These are phyloP conservation scores for Nothocercus julius DNA, from an alignment of 2,113 vertebrate genomes.

Conservation along the genomic window DNA sequence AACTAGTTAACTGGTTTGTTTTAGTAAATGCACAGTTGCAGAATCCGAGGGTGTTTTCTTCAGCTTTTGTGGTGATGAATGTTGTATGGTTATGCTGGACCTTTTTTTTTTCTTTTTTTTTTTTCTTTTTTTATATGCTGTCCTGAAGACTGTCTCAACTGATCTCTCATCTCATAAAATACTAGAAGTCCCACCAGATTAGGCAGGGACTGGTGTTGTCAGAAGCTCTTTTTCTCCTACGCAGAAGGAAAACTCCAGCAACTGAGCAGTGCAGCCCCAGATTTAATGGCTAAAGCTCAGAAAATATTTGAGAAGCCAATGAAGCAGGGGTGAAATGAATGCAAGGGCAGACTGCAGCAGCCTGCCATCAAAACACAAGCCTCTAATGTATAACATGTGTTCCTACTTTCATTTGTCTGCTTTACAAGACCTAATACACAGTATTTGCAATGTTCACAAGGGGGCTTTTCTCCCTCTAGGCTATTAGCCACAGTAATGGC, in stretches of 20 bases:
- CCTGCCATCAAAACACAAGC: conserved; percentile 35
- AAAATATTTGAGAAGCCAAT: conserved; percentile 8
- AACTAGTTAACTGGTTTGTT: not conserved
- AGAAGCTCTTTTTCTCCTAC: not conserved
- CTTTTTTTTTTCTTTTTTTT: not conserved
- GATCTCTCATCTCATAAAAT: not conserved
- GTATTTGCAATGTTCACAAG: conserved; percentile 19
- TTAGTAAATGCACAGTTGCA: not conserved
- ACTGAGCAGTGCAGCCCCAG: not conserved
- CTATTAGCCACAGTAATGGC: conserved; percentile 25
- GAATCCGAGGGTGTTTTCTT: not conserved
- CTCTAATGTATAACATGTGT: conserved; percentile 47
- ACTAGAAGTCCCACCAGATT: not conserved
- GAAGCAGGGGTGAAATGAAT: conserved; percentile 16
- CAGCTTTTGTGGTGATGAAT: not conserved
- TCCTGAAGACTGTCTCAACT: not conserved
- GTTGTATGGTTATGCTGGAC: not conserved
- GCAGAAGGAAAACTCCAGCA: not conserved
- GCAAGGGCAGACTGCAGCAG: conserved; percentile 5
- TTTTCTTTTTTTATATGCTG: not conserved
- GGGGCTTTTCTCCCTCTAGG: conserved; percentile 31
- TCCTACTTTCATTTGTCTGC: conserved; percentile 42
- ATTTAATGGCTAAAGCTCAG: not conserved
- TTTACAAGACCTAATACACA: conserved; percentile 40
- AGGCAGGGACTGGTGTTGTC: not conserved